Base-by-base conservation (phyloP, 2,888 invertebrate species). In the Himalopsyche anomala region DNA sequence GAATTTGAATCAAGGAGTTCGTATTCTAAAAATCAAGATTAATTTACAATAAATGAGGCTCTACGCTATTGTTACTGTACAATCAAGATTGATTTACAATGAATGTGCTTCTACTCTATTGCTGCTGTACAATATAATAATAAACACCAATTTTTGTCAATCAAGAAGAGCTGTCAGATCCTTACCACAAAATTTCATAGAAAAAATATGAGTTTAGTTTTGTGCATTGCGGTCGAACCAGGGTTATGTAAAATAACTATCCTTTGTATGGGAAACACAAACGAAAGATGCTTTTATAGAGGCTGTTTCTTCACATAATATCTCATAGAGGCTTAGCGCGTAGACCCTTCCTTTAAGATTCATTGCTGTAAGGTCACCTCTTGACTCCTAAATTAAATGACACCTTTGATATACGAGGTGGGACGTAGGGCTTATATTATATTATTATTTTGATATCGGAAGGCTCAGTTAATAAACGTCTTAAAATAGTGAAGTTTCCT, bases 281-380 rank as follows among this genome's bases (percentile, higher is more conserved):
- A 62, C 62, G 62, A 62, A 62, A 62, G 62, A 8, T 40, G 42
- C 80, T 80, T 80, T 80, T 80, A 80, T n/a, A 15, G 38, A 38
- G 42, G 9, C 80, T 80, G 45, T 45, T 80, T 80, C 80, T 80
- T 80, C 40, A 81, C 45, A 81, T 56, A 82, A 82, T 56, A 82
- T 56, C 54, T 81, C 54, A 40, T 19, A 11, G 81, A 36, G 40
- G 81, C 81, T 54, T 28, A 81, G 81, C 42, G 28, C 40, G 9
- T 45, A 40, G 69, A 74, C 74, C 51, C 42, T 83, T 42, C 40
- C 69, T 28, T 62, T 45, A 83, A 62, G 83, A 83, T 83, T 83
- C 83, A 83, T 83, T 83, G 83, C 74, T 74, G 15, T 69, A 74
- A 83, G 69, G 83, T 38, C 40, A 62, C 42, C 83, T 69, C 17